Evolutionary conservation across 2,888 invertebrate species (phyloP).

Genomic region (Acleris holmiana): DNA sequence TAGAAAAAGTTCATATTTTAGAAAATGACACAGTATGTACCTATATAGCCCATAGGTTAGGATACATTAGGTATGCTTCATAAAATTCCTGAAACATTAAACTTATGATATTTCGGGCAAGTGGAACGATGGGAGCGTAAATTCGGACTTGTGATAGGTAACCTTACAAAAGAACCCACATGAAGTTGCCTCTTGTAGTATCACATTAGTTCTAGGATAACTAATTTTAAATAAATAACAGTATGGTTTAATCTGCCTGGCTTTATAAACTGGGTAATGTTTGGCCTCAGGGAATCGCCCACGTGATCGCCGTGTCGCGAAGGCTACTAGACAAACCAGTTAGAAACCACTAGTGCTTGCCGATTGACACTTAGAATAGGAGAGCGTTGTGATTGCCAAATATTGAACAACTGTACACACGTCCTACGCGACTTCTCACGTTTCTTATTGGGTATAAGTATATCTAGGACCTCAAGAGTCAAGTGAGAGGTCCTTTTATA

Average conservation of each 20-base stretch:
- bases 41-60: too few species aligned
- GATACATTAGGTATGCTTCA: too few species aligned
- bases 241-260: neutral
- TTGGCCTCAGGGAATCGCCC: slow-evolving; percentile 49
- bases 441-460: slow-evolving; percentile 2
- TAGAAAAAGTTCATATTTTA: too few species aligned
- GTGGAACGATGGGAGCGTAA: too few species aligned
- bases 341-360: slow-evolving; percentile 33
- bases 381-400: slow-evolving; percentile 14
- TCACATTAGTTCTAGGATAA: too few species aligned
- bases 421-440: slow-evolving; percentile 12
- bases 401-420: slow-evolving; percentile 25
- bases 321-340: slow-evolving; percentile 48
- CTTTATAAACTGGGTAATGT: slow-evolving; percentile 24
- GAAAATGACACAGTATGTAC: too few species aligned
- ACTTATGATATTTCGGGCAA: too few species aligned
- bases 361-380: slow-evolving; percentile 26
- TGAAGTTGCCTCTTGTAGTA: too few species aligned
- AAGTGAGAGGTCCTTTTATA: neutral
- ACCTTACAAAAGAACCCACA: too few species aligned
- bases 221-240: too few species aligned
- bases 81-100: too few species aligned
- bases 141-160: too few species aligned
- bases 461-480: neutral
- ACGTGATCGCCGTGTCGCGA: slow-evolving; percentile 50